A percentile compares a stretch with the other conserved stretches of the same genome.
phyloP scores from a whole-genome alignment of 2,797 vertebrate species.

The Platalea minor region DNA sequence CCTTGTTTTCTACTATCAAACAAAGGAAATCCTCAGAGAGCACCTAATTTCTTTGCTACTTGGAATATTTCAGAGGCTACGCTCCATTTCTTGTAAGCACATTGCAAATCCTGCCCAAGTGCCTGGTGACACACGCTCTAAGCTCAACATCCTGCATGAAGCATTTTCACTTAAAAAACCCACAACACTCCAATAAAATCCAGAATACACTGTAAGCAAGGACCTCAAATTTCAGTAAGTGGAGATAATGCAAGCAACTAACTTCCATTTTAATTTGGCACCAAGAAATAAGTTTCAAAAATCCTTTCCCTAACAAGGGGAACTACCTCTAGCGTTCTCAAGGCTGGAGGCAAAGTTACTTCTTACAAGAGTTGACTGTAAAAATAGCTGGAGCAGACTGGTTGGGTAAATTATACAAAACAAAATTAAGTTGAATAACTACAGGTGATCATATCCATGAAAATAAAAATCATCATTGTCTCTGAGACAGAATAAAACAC shows the following conservation, averaged over 20 bases:
- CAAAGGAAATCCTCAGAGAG: not conserved
- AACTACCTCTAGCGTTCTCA: not conserved
- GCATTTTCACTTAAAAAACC: not conserved
- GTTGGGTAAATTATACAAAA: not conserved
- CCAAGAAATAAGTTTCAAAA: not conserved
- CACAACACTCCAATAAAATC: not conserved
- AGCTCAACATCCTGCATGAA: not conserved
- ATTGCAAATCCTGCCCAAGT: not conserved
- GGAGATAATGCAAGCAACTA: not conserved
- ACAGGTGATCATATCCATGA: not conserved
- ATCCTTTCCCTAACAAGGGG: not conserved
- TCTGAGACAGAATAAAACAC: not conserved
- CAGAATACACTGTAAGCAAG: not conserved
- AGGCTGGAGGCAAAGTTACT: not conserved
- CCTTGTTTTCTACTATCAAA: not conserved
- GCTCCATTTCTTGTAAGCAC: not conserved
- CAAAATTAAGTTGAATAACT: not conserved
- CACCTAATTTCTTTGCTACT: not conserved
- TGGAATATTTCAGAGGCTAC: not conserved
- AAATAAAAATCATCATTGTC: not conserved
- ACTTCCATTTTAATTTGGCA: not conserved
- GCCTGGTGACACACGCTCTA: not conserved
- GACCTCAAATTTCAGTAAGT: not conserved
- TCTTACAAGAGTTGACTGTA: not conserved
- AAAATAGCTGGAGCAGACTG: not conserved